Conservation (phyloP, 1,140 invertebrate species). For the Himalopsyche phryganea region DNA sequence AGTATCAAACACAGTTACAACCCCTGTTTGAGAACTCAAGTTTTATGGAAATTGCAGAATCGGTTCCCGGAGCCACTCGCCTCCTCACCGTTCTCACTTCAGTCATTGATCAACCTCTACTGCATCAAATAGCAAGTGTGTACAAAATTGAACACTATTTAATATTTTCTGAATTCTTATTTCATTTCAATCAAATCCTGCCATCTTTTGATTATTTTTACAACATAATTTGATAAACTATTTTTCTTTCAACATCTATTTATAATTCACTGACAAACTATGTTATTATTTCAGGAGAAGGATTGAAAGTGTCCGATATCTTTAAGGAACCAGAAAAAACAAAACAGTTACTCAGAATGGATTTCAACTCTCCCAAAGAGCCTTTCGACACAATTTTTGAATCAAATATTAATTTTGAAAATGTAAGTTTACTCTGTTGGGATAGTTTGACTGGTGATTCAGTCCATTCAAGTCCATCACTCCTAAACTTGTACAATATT, state of each 20-base stretch:
- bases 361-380: slow-evolving; percentile 41
- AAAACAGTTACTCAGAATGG: slow-evolving; percentile 41
- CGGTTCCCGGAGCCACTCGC: slow-evolving; percentile 57
- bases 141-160: slow-evolving; percentile 4
- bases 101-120: slow-evolving; percentile 56
- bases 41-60: slow-evolving; percentile 47
- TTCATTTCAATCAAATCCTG: no score
- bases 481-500: no score
- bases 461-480: no score
- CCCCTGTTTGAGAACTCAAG: slow-evolving; percentile 41
- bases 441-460: no score
- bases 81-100: slow-evolving; percentile 57
- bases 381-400: slow-evolving; percentile 47
- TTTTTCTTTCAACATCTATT: not conserved
- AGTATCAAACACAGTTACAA: slow-evolving; percentile 38
- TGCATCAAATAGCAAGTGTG: slow-evolving; percentile 56
- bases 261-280: no score
- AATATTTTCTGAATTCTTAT: no score
- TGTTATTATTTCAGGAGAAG: slow-evolving; percentile 48
- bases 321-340: slow-evolving; percentile 51
- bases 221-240: no score
- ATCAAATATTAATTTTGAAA: slow-evolving; percentile 52
- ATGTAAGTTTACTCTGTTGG: slow-evolving; percentile 46
- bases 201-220: no score
- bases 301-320: slow-evolving; percentile 51